Evolutionary conservation across 2,113 vertebrate species (phyloP).

Genomic region (Ciconia stormi): DNA sequence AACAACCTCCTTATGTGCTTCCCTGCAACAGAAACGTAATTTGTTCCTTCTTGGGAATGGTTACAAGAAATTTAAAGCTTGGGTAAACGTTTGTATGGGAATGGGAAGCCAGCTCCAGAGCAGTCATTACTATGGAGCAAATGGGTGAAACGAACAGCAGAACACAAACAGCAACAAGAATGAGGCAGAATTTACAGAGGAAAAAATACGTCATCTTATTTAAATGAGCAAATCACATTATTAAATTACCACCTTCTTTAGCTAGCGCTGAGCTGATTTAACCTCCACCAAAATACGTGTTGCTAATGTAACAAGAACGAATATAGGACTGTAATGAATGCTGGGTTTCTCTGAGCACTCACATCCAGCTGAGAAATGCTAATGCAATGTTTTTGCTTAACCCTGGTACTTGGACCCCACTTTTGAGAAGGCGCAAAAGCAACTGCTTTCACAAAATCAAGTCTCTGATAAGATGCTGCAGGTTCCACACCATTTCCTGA

Average conservation of each 20-base stretch:
- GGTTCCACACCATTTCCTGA: neutral
- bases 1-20: neutral
- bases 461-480: constrained; percentile 14
- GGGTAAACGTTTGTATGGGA: neutral
- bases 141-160: neutral
- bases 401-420: neutral
- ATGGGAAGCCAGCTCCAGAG: neutral
- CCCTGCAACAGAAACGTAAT: neutral
- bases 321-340: accelerated
- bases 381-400: neutral
- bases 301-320: neutral
- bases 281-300: neutral
- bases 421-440: neutral
- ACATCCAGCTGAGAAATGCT: neutral
- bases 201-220: neutral
- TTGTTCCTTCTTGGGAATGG: neutral
- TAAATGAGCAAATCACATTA: neutral
- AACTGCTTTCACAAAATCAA: neutral
- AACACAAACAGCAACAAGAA: neutral
- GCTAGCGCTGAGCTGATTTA: neutral
- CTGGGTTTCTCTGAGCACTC: neutral
- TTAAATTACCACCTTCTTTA: neutral
- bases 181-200: neutral
- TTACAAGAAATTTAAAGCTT: neutral
- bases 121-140: neutral